Evolutionary conservation across 2,888 invertebrate genomes (phyloP).

Genomic region (Yponomeuta sedellus): DNA sequence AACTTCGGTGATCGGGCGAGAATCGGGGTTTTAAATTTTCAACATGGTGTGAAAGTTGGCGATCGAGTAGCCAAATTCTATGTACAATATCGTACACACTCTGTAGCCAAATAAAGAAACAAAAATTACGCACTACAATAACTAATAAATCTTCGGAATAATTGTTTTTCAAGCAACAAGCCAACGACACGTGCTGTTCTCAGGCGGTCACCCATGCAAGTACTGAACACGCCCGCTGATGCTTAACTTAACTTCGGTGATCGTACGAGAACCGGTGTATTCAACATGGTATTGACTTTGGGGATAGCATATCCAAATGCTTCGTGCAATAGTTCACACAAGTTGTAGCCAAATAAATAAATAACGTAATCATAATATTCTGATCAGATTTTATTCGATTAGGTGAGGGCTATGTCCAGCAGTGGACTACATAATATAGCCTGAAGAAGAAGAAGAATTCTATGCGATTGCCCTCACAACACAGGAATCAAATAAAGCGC

Average conservation of each 20-base stretch:
- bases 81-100: no score
- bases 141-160: no score
- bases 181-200: slow-evolving; percentile 18
- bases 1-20: slow-evolving; percentile 34
- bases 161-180: slow-evolving; percentile 12
- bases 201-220: slow-evolving; percentile 27
- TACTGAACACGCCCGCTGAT: slow-evolving; percentile 28
- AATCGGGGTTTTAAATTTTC: slow-evolving; percentile 29
- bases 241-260: slow-evolving; percentile 30
- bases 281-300: slow-evolving; percentile 32
- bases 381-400: no score
- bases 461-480: no score
- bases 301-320: slow-evolving; percentile 17
- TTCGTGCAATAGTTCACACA: no score
- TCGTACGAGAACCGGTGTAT: slow-evolving; percentile 33
- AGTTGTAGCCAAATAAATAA: no score
- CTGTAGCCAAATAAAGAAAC: no score
- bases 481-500: slow-evolving; percentile 33
- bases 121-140: no score
- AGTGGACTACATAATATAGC: no score
- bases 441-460: no score
- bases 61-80: neutral
- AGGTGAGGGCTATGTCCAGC: no score
- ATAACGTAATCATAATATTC: no score
- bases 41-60: slow-evolving; percentile 2